Conservation (phyloP, 1,140 invertebrate species). For the Zaprionus nigranus region DNA sequence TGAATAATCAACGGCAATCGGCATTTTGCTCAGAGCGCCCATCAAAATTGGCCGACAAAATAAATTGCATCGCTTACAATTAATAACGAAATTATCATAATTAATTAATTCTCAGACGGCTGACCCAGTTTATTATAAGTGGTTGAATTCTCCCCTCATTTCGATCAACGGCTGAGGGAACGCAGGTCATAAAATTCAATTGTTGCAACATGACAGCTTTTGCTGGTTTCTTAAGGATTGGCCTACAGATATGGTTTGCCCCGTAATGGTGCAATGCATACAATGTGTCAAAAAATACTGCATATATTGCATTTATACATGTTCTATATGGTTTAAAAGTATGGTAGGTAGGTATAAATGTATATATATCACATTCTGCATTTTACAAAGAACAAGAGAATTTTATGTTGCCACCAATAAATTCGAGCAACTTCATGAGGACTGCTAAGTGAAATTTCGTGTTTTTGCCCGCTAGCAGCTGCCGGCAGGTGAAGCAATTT, state of each 20-base stretch:
- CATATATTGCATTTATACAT: background rate
- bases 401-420: conserved; percentile 22
- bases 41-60: conserved; percentile 5
- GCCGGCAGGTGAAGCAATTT: background rate
- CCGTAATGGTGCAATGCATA: background rate
- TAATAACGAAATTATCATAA: conserved; percentile 42
- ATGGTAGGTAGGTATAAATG: background rate
- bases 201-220: conserved; percentile 7
- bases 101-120: conserved; percentile 22
- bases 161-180: no score
- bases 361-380: no score
- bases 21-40: conserved; percentile 18
- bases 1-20: conserved; percentile 35
- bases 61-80: conserved; percentile 24
- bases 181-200: conserved; percentile 23
- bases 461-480: background rate
- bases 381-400: background rate
- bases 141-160: background rate
- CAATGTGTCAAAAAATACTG: background rate
- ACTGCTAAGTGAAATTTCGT: conserved; percentile 21
- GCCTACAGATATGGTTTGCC: background rate
- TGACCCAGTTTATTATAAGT: conserved; percentile 38
- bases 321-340: conserved; percentile 1
- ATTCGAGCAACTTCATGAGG: conserved; percentile 12
- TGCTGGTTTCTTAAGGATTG: background rate